Conservation (phyloP, 2,113 vertebrate species). For the Cynoglossus semilaevis region DNA sequence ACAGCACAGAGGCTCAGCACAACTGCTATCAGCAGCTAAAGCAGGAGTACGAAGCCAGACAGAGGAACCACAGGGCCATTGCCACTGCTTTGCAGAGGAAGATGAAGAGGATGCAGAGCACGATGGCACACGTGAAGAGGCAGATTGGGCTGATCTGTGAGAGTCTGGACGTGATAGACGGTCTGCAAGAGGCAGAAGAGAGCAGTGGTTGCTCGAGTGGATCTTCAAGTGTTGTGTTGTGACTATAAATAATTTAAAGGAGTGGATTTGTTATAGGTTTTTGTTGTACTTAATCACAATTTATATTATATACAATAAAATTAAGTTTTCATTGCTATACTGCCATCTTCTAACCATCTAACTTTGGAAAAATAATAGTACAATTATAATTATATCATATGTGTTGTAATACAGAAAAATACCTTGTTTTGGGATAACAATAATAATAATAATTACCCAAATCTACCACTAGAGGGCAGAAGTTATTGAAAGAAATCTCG, state of each 20-base stretch:
- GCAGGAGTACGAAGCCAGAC: conserved; percentile 66
- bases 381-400: too few relatives aligned
- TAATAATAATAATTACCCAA: too few relatives aligned
- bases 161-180: conserved; percentile 73
- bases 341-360: background rate
- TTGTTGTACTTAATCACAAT: conserved; percentile 26
- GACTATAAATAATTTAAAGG: conserved; percentile 27
- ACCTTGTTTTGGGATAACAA: too few relatives aligned
- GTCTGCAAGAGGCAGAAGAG: conserved; percentile 64
- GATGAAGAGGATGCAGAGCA: conserved; percentile 75
- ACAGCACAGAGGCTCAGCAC: conserved; percentile 65
- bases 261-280: conserved; percentile 27
- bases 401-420: too few relatives aligned
- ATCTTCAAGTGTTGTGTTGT: conserved; percentile 38
- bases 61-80: conserved; percentile 67
- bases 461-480: conserved; percentile 14
- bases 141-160: conserved; percentile 74
- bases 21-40: conserved; percentile 80
- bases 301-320: conserved; percentile 32
- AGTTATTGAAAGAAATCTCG: conserved; percentile 48
- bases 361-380: background rate
- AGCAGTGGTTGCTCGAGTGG: conserved; percentile 44
- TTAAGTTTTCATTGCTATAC: conserved; percentile 36
- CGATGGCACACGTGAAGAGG: conserved; percentile 74
- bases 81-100: conserved; percentile 67